A percentile compares a stretch with the other conserved stretches of the same genome.
phyloP scores from a whole-genome alignment of 2,113 vertebrate species.

The Saccopteryx leptura region DNA sequence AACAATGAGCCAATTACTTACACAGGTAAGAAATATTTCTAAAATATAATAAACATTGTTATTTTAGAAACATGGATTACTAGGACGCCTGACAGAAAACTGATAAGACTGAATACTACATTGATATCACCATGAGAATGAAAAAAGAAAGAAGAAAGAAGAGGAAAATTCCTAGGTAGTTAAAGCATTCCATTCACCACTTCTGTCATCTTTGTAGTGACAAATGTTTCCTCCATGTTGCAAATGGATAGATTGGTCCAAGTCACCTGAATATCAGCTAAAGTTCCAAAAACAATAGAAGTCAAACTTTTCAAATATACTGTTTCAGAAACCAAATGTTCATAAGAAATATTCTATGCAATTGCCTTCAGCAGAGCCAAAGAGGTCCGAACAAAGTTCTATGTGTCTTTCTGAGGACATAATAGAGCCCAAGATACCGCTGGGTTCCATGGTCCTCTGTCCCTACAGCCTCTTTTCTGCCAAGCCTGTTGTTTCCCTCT shows the following conservation, averaged over 20 bases:
- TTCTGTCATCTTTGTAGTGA: not conserved
- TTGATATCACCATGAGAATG: not conserved
- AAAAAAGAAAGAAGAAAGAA: not conserved
- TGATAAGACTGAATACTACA: not conserved
- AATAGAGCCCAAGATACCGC: not conserved
- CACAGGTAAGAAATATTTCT: not conserved
- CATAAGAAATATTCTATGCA: not conserved
- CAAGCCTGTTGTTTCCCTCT: slow-evolving; percentile 67
- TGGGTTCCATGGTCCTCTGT: slow-evolving; percentile 24
- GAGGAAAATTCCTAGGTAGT: not conserved
- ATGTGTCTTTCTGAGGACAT: not conserved
- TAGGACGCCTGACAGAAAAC: slow-evolving; percentile 44
- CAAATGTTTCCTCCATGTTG: not conserved
- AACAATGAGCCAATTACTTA: slow-evolving; percentile 58
- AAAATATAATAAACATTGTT: slow-evolving; percentile 35
- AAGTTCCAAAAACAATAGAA: not conserved
- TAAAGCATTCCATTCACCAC: not conserved
- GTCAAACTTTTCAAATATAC: not conserved
- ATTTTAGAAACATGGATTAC: slow-evolving; percentile 65
- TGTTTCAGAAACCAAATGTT: slow-evolving; percentile 22
- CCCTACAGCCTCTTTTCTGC: slow-evolving; percentile 75
- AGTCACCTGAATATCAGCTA: not conserved
- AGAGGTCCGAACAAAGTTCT: not conserved
- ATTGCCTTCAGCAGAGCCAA: not conserved
- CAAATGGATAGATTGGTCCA: not conserved